Evolutionary conservation across 2,113 vertebrate genomes (phyloP).

Genomic region (Tyrannus savana): DNA sequence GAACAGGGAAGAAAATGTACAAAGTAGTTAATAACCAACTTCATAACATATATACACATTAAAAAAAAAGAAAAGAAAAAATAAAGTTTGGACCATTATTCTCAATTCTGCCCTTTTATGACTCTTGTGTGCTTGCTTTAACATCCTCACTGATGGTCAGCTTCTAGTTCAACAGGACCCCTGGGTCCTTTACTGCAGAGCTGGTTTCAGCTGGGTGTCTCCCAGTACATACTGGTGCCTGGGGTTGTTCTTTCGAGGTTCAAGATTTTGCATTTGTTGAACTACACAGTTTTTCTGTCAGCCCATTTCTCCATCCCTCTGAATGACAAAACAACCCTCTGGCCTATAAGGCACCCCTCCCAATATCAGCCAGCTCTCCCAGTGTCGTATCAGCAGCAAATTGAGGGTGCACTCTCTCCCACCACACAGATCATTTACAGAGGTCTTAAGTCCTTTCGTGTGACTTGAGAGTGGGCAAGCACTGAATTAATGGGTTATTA

Average conservation of each 20-base stretch:
- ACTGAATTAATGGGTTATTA: not conserved
- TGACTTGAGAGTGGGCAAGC: not conserved
- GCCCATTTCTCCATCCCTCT: not conserved
- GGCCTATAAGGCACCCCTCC: not conserved
- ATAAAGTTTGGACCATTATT: not conserved
- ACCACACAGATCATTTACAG: not conserved
- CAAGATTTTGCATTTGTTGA: not conserved
- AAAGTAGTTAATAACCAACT: not conserved
- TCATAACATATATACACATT: not conserved
- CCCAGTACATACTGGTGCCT: not conserved
- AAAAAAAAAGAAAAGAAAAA: too few species aligned
- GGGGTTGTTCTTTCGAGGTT: not conserved
- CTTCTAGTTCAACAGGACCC: accelerated
- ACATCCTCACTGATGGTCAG: not conserved
- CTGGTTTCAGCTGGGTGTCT: not conserved
- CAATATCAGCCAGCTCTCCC: not conserved
- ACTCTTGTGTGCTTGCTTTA: not conserved
- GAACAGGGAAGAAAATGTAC: not conserved
- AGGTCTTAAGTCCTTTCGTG: not conserved
- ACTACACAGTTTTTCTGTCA: not conserved
- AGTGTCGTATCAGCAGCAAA: not conserved
- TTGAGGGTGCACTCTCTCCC: not conserved
- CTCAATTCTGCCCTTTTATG: not conserved
- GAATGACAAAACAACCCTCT: not conserved
- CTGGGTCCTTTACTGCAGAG: not conserved